phyloP scores from a whole-genome alignment of 2,888 invertebrate genomes.

The Aphidius colemani region DNA sequence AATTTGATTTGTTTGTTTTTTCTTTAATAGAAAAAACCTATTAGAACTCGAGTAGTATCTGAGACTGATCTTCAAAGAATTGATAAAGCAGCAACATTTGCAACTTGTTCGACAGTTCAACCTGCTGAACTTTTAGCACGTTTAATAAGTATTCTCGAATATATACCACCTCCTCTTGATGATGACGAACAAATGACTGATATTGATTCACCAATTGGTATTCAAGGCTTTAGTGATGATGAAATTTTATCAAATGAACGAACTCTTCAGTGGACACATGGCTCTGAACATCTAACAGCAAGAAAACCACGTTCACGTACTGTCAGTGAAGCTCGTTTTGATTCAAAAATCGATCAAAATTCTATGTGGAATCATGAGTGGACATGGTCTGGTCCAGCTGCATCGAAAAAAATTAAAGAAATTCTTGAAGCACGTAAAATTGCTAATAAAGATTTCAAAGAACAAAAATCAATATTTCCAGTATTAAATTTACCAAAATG shows the following conservation, averaged over 20 bases:
- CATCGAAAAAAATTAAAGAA: conserved; percentile 66
- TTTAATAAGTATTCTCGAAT: conserved; percentile 78
- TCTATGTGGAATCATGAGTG: conserved; percentile 60
- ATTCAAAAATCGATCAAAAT: conserved; percentile 50
- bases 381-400: conserved; percentile 74
- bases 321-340: conserved; percentile 64
- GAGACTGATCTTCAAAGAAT: conserved; percentile 80
- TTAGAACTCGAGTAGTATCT: conserved; percentile 69
- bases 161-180: conserved; percentile 50
- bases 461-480: conserved; percentile 45
- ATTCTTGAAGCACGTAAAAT: conserved; percentile 50
- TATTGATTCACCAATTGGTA: conserved; percentile 51
- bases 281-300: conserved; percentile 53
- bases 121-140: conserved; percentile 77
- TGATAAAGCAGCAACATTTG: conserved; percentile 78
- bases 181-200: conserved; percentile 41
- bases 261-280: conserved; percentile 64
- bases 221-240: conserved; percentile 74
- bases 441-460: conserved; percentile 18
- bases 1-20: neutral
- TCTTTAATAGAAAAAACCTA: conserved; percentile 45
- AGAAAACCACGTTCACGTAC: conserved; percentile 65
- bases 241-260: conserved; percentile 75
- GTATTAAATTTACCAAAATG: conserved; percentile 48
- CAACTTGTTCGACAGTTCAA: conserved; percentile 72